Percentiles rank a stretch among this genome's conserved stretches.
Conservation (phyloP, 2,797 vertebrate genomes). For the Mormyrus hasselquistii region DNA sequence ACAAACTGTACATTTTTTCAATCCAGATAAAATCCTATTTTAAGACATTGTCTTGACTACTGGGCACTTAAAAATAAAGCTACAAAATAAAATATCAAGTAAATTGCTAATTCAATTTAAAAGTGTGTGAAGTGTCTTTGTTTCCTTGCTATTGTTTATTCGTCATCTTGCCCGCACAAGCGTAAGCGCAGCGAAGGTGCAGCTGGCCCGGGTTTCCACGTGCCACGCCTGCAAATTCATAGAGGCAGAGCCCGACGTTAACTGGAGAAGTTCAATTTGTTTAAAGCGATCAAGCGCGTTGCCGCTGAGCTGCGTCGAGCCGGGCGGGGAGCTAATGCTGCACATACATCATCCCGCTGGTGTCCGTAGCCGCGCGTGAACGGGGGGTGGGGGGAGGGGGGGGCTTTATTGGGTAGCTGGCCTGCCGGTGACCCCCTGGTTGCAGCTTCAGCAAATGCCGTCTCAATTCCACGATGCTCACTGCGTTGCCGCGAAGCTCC, state of each 20-base stretch:
- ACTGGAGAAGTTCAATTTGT: slow-evolving; percentile 9
- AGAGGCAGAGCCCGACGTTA: neutral
- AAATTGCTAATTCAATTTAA: neutral
- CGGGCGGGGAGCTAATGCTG: neutral
- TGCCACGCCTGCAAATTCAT: neutral
- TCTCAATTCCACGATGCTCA: neutral
- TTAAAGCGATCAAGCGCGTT: neutral
- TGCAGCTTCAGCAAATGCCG: neutral
- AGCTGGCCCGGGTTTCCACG: neutral
- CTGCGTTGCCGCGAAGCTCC: neutral
- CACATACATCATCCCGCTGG: neutral
- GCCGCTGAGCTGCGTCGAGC: neutral
- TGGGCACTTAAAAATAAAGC: neutral
- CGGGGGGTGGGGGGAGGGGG: neutral
- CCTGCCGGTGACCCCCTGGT: slow-evolving; percentile 17
- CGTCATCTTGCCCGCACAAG: neutral
- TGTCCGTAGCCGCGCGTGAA: neutral
- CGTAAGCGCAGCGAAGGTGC: neutral
- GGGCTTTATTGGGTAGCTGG: slow-evolving; percentile 3
- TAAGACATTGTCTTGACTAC: neutral
- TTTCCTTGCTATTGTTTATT: neutral
- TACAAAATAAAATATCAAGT: neutral
- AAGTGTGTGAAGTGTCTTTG: neutral
- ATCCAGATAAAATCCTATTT: neutral
- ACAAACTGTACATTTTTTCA: neutral